Percentiles rank a stretch among this genome's conserved stretches.
Conservation (phyloP, 2,888 invertebrate species). For the Xestia c-nigrum region DNA sequence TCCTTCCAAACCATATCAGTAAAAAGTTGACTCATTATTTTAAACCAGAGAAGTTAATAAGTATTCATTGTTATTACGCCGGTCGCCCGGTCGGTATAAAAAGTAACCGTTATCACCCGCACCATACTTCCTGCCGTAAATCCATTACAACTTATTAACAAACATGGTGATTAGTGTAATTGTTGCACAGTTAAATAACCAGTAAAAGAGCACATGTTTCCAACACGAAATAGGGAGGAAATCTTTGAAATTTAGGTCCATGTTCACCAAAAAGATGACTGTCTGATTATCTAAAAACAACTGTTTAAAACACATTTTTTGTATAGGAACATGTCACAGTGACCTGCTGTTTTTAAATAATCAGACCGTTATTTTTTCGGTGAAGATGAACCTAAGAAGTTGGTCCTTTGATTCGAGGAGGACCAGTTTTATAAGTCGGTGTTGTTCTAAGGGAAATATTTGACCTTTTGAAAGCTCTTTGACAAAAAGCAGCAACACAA, state of each 20-base stretch:
- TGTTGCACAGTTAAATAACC: conserved; percentile 41
- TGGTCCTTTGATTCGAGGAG: neutral
- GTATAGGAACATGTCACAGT: no score
- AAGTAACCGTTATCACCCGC: conserved; percentile 66
- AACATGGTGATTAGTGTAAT: conserved; percentile 71
- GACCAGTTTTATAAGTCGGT: neutral
- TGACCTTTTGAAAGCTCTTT: neutral
- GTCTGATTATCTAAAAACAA: no score
- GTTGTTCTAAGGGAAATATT: neutral
- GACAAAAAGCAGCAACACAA: neutral
- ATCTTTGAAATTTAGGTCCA: conserved; percentile 4
- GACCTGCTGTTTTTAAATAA: no score
- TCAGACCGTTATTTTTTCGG: no score
- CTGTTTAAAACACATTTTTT: no score
- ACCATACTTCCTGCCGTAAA: conserved; percentile 70
- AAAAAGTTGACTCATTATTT: conserved; percentile 55
- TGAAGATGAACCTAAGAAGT: neutral
- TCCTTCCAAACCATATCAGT: conserved; percentile 10
- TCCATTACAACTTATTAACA: conserved; percentile 73
- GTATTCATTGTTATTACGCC: conserved; percentile 58
- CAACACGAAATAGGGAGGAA: neutral
- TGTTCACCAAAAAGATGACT: no score
- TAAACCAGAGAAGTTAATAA: conserved; percentile 50
- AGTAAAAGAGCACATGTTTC: conserved; percentile 22
- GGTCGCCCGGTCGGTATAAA: conserved; percentile 52